A percentile compares a stretch with the other conserved stretches of the same genome.
phyloP scores from a whole-genome alignment of 2,113 vertebrate genomes.

The Bettongia penicillata region DNA sequence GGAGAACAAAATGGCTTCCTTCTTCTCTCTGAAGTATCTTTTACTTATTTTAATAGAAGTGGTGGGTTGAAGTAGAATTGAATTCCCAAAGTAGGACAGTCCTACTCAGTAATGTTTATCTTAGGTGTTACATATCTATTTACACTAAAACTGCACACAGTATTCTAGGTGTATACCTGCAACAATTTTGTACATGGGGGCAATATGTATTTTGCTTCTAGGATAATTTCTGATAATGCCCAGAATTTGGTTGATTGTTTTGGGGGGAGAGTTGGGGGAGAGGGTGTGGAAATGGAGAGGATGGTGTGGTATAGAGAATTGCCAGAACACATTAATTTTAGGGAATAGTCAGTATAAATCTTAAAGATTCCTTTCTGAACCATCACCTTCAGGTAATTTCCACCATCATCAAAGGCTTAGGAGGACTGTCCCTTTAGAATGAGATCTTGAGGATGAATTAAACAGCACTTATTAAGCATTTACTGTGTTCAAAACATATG shows the following conservation, averaged over 20 bases:
- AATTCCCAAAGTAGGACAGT: not conserved
- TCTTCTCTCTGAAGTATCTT: not conserved
- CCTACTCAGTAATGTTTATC: not conserved
- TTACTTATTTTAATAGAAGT: constrained; percentile 10
- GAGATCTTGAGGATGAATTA: not conserved
- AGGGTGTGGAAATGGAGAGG: not conserved
- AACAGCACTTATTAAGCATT: not conserved
- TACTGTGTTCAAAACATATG: not conserved
- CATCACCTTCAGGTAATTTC: not conserved
- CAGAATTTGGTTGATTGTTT: not conserved
- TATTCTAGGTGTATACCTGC: not conserved
- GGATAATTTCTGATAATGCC: not conserved
- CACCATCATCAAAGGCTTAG: not conserved
- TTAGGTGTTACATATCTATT: constrained; percentile 21
- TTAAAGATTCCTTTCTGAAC: not conserved
- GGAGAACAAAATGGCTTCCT: not conserved
- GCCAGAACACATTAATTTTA: not conserved
- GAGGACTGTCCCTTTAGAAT: not conserved
- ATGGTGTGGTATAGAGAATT: not conserved
- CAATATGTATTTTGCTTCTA: constrained; percentile 11
- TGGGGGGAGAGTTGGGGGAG: not conserved
- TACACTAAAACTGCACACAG: not conserved
- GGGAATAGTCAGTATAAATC: not conserved
- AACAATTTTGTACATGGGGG: not conserved
- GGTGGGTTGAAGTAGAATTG: not conserved